Percentiles rank a stretch among this genome's conserved stretches.
These are phyloP conservation scores for Macrostomum lignano DNA, from an alignment of 1,140 invertebrate species.

Conservation along the genomic window DNA sequence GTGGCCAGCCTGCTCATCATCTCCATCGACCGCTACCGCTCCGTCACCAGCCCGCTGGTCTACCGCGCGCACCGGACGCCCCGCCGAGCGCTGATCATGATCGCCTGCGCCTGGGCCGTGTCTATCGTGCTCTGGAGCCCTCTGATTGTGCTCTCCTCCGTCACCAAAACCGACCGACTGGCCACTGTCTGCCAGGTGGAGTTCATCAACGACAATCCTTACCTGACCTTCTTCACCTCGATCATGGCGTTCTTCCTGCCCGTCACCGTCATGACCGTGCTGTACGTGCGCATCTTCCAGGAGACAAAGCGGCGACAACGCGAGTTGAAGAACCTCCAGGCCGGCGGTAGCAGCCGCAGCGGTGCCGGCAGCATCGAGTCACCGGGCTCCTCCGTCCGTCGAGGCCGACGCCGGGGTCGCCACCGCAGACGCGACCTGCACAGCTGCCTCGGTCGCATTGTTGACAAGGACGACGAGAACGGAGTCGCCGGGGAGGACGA, in stretches of 20 bases:
- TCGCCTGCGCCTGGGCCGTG: conserved; percentile 33
- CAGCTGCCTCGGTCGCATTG: no score
- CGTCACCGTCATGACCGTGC: conserved; percentile 33
- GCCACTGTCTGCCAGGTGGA: conserved; percentile 75
- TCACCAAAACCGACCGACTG: conserved; percentile 43
- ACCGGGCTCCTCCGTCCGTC: conserved; percentile 8
- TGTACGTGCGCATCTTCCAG: conserved; percentile 45
- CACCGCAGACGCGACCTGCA: no score
- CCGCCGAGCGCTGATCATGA: conserved; percentile 68
- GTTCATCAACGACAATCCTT: conserved; percentile 88
- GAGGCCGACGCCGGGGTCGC: conserved; percentile 10
- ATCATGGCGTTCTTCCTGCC: conserved; percentile 89
- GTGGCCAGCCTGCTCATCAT: conserved; percentile 27
- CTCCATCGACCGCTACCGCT: conserved; percentile 59
- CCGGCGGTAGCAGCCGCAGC: no score
- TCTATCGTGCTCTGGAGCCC: conserved; percentile 59
- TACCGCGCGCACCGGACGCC: conserved; percentile 76
- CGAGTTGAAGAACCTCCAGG: conserved; percentile 71
- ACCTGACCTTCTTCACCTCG: conserved; percentile 47
- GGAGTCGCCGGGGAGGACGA: no score
- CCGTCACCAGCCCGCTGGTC: conserved; percentile 73
- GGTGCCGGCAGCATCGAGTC: conserved; percentile 9
- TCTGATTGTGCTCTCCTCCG: conserved; percentile 96
- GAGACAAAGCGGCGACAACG: conserved; percentile 89
- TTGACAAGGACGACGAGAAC: no score